These are phyloP conservation scores for Lycodopsis pacificus DNA, from an alignment of 2,797 vertebrate genomes.

Conservation along the genomic window DNA sequence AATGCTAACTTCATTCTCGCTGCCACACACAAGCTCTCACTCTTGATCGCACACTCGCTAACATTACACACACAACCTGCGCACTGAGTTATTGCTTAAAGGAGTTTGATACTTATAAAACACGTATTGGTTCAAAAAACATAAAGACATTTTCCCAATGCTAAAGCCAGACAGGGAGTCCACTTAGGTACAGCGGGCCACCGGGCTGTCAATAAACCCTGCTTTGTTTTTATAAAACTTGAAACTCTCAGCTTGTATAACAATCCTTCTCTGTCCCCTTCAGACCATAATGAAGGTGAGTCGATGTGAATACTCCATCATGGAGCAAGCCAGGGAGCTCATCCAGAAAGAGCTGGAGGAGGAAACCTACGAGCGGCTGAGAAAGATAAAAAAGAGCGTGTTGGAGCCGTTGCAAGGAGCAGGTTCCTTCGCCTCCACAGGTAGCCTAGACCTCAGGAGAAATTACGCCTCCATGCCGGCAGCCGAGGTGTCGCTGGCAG, in stretches of 20 bases:
- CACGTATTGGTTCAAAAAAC: not conserved
- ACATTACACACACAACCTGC: not conserved
- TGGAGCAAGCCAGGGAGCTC: conserved; percentile 74
- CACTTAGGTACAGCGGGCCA: not conserved
- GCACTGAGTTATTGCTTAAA: not conserved
- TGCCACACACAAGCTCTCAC: not conserved
- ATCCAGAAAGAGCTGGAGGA: conserved; percentile 84
- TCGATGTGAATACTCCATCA: conserved; percentile 45
- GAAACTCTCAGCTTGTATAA: not conserved
- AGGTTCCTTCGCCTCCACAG: conserved; percentile 59
- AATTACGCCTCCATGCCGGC: conserved; percentile 78
- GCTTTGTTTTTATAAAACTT: not conserved
- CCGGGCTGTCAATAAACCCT: not conserved
- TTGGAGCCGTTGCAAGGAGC: conserved; percentile 72
- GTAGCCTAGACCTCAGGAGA: conserved; percentile 77
- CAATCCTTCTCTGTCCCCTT: not conserved
- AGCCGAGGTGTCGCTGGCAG: conserved; percentile 76
- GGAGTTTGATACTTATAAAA: not conserved
- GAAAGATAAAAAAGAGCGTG: conserved; percentile 81
- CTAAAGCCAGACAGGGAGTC: not conserved
- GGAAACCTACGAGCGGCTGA: conserved; percentile 75
- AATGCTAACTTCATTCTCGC: not conserved
- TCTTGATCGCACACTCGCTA: not conserved
- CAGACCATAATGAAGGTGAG: conserved; percentile 77
- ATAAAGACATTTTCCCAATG: not conserved